phyloP scores from a whole-genome alignment of 1,140 invertebrate genomes.

The Drosophila pandora region DNA sequence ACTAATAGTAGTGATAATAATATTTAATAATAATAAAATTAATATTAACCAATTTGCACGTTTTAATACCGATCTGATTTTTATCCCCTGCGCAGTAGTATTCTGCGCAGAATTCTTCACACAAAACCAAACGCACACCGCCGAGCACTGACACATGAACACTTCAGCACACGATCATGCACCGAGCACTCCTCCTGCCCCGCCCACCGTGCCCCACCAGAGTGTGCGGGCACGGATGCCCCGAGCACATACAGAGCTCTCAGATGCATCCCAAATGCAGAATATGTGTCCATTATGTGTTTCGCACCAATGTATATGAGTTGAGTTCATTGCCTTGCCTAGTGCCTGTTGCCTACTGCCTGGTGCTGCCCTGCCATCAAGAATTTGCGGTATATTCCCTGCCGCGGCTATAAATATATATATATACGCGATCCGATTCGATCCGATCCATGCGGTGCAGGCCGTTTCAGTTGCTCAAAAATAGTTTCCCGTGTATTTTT shows the following conservation, averaged over 20 bases:
- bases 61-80: conserved; percentile 60
- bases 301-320: conserved; percentile 35
- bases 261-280: conserved; percentile 45
- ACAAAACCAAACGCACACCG: conserved; percentile 2
- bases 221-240: conserved; percentile 30
- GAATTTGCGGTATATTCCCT: conserved; percentile 27
- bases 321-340: conserved; percentile 75
- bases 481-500: conserved; percentile 52
- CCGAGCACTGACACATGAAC: conserved; percentile 32
- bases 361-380: conserved; percentile 47
- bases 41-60: conserved; percentile 72
- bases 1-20: conserved; percentile 43
- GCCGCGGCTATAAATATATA: conserved; percentile 73
- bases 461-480: conserved; percentile 58
- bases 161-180: conserved; percentile 22
- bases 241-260: background rate
- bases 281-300: conserved; percentile 56
- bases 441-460: conserved; percentile 61
- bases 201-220: conserved; percentile 48
- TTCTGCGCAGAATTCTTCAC: conserved; percentile 49
- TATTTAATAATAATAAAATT: conserved; percentile 59
- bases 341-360: background rate
- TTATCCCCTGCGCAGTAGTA: conserved; percentile 49
- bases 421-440: conserved; percentile 39
- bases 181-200: conserved; percentile 29